These are phyloP conservation scores for Chymomyza fuscimana DNA, from an alignment of 2,888 invertebrate genomes.

Conservation along the genomic window DNA sequence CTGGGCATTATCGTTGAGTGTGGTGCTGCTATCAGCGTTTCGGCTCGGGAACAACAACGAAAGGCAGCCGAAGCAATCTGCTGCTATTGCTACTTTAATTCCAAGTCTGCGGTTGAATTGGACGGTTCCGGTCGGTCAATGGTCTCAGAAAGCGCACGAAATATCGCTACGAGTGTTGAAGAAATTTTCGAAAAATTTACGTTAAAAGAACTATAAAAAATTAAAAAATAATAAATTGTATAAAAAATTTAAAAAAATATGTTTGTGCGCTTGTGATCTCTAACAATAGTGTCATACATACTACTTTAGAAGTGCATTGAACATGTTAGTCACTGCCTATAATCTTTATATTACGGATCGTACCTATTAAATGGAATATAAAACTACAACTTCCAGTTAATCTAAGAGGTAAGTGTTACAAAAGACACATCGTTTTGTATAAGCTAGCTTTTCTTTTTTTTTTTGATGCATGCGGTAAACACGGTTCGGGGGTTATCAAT, in stretches of 20 bases:
- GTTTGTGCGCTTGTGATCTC: constrained; percentile 21
- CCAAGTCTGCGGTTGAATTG: constrained; percentile 63
- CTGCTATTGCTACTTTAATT: constrained; percentile 51
- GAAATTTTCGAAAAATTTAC: neutral
- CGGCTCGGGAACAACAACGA: constrained; percentile 39
- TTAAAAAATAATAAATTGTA: neutral
- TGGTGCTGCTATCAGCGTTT: constrained; percentile 46
- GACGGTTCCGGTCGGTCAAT: constrained; percentile 56
- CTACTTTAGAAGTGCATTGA: neutral
- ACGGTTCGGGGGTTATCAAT: neutral
- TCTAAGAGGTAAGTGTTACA: constrained; percentile 46
- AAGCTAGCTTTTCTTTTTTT: neutral
- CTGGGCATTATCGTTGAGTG: constrained; percentile 22
- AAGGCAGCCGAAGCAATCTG: constrained; percentile 26
- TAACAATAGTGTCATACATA: neutral
- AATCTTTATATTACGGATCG: constrained; percentile 27
- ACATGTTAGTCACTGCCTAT: neutral
- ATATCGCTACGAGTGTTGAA: neutral
- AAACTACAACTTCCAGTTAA: constrained; percentile 36
- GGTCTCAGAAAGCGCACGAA: neutral
- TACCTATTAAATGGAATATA: constrained; percentile 50
- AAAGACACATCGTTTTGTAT: neutral
- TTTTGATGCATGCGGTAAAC: neutral
- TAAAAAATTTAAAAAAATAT: neutral
- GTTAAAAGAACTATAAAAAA: neutral